These are phyloP conservation scores for Mus musculus DNA, from an alignment of 2,113 vertebrate species.

Conservation along the genomic window GRCm39 chr17:53067501-53068000, in stretches of 20 bases:
- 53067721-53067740: conserved; percentile 8
- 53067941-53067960: background rate
- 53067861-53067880: background rate
- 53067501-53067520: no score
- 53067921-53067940: background rate
- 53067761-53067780: background rate
- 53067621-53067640: no score
- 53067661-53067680: no score
- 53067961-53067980: background rate
- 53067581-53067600: no score
- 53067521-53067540: no score
- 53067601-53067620: no score
- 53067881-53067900: no score
- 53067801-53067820: background rate
- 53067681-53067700: no score
- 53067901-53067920: background rate
- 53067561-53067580: no score
- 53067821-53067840: background rate
- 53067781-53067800: background rate
- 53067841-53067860: background rate
- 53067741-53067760: background rate
- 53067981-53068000: background rate
- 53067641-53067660: no score
- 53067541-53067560: no score
- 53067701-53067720: background rate